These are phyloP conservation scores for Procapra przewalskii DNA, from an alignment of 2,113 vertebrate genomes.

Conservation along the genomic window DNA sequence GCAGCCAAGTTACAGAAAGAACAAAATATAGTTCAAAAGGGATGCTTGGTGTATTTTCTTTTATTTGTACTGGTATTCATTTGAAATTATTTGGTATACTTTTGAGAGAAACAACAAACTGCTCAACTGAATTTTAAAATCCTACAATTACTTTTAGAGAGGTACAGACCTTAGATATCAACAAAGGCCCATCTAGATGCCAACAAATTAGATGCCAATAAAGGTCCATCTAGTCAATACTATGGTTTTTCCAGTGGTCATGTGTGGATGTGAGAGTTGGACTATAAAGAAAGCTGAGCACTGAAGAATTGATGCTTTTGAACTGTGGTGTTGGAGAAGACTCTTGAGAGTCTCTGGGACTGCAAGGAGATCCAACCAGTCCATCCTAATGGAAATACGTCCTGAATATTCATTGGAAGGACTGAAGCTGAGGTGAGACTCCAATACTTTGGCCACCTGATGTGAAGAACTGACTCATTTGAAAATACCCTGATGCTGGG, in stretches of 20 bases:
- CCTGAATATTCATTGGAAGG: neutral
- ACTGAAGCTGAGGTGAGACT: neutral
- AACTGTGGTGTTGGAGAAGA: neutral
- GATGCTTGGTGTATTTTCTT: neutral
- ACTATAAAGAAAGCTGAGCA: neutral
- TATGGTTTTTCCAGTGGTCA: neutral
- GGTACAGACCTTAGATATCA: neutral
- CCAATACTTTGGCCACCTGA: neutral
- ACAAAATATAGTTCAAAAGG: neutral
- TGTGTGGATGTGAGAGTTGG: neutral
- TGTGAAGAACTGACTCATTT: neutral
- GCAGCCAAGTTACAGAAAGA: neutral
- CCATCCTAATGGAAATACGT: neutral
- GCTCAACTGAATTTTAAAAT: neutral
- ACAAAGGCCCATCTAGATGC: neutral
- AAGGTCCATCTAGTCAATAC: neutral
- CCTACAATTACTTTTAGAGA: neutral
- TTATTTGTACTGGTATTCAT: neutral
- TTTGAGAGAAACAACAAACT: neutral
- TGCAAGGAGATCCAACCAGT: neutral
- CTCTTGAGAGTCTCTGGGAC: neutral
- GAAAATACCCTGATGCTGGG: neutral
- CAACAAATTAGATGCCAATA: too few relatives aligned
- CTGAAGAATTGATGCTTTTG: neutral
- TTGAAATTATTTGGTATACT: neutral